Percentiles rank a stretch among this genome's conserved stretches.
Evolutionary conservation across 2,888 invertebrate genomes (phyloP).

Genomic region (Lasioglossum malachurum): DNA sequence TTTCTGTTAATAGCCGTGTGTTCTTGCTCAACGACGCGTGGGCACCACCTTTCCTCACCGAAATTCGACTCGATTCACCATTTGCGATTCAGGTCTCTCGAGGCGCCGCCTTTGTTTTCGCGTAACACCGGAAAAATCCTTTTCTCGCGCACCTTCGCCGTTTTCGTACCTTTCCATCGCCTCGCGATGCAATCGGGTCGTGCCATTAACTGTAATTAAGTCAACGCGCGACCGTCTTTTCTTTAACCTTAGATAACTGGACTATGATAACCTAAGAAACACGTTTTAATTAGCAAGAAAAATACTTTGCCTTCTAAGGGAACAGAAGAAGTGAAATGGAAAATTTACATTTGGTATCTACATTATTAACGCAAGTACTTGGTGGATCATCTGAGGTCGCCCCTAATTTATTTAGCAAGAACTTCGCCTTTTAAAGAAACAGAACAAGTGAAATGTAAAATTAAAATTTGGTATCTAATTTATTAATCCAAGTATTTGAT

Average conservation of each 20-base stretch:
- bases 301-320: no score
- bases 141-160: neutral
- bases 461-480: no score
- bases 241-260: neutral
- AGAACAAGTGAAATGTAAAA: no score
- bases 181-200: neutral
- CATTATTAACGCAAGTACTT: no score
- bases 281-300: neutral
- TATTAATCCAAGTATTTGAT: no score
- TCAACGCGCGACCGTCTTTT: neutral
- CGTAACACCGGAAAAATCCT: neutral
- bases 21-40: conserved; percentile 39
- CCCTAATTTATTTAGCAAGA: no score
- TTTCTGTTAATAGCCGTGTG: conserved; percentile 50
- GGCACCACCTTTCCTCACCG: conserved; percentile 30
- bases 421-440: no score
- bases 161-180: neutral
- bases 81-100: neutral
- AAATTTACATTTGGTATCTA: no score
- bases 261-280: neutral
- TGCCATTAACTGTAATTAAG: neutral
- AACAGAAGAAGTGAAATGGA: no score
- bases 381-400: no score
- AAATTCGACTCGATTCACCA: conserved; percentile 20
- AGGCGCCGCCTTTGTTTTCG: neutral